A percentile compares a stretch with the other conserved stretches of the same genome.
Evolutionary conservation across 2,888 invertebrate species (phyloP).

Genomic region (Nomada lathburiana): DNA sequence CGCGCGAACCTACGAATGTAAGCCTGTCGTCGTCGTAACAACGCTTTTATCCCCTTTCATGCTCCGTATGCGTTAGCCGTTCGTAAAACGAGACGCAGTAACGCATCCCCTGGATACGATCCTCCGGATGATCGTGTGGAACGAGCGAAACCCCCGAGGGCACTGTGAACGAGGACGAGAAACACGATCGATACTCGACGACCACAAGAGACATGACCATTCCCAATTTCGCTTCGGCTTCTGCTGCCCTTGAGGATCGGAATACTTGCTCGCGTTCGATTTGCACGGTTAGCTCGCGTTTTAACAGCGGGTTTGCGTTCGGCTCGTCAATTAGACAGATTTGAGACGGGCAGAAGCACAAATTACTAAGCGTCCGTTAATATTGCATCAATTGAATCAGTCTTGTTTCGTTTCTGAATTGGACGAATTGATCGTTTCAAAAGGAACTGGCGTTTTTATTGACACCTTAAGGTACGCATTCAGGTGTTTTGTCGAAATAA

Average conservation of each 20-base stretch:
- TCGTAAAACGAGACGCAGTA: background rate
- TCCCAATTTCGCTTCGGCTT: constrained; percentile 50
- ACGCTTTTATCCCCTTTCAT: constrained; percentile 3
- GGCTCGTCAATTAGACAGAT: no score
- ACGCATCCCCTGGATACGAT: constrained; percentile 1
- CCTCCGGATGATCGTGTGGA: background rate
- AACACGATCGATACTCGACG: constrained; percentile 40
- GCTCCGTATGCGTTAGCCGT: background rate
- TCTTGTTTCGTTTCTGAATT: no score
- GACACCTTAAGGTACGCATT: no score
- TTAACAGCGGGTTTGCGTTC: constrained; percentile 20
- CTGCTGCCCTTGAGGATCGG: constrained; percentile 48
- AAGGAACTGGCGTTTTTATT: no score
- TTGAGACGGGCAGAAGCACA: no score
- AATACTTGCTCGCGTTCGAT: constrained; percentile 27
- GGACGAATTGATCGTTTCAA: no score
- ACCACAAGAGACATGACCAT: constrained; percentile 50
- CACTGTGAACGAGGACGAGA: background rate
- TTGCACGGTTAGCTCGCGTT: constrained; percentile 29
- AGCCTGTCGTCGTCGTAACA: background rate
- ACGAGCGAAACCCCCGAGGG: background rate
- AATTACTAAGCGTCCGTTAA: no score
- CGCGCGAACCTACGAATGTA: background rate
- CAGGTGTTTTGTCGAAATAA: no score
- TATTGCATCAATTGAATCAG: no score